phyloP scores from a whole-genome alignment of 1,140 invertebrate species.

The Macrobrachium nipponense region DNA sequence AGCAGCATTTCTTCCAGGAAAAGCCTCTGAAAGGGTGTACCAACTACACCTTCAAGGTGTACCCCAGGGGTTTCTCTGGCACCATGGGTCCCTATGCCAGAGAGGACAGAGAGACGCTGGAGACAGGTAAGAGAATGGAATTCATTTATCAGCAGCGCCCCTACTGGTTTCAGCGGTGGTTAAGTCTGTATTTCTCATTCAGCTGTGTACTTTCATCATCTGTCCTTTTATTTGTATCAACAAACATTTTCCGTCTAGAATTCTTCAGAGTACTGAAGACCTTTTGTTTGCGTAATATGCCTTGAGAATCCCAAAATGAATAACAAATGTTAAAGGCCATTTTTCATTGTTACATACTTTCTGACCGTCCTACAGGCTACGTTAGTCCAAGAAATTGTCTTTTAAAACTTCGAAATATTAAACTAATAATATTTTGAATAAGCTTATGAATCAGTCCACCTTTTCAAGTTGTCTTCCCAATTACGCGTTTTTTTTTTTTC shows the following conservation, averaged over 20 bases:
- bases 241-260: too few relatives aligned
- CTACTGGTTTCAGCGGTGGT: not conserved
- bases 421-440: too few relatives aligned
- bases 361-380: too few relatives aligned
- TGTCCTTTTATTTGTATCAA: too few relatives aligned
- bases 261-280: too few relatives aligned
- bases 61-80: not conserved
- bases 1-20: not conserved
- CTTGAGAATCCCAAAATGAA: too few relatives aligned
- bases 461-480: not conserved
- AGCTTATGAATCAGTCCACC: not conserved
- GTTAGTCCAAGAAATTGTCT: too few relatives aligned
- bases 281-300: too few relatives aligned
- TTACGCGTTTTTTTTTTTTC: not conserved
- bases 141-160: not conserved
- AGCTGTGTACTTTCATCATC: too few relatives aligned
- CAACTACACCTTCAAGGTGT: conserved; percentile 38
- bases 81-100: conserved; percentile 13
- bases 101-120: conserved; percentile 3
- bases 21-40: conserved; percentile 32
- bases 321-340: too few relatives aligned
- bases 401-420: too few relatives aligned
- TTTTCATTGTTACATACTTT: too few relatives aligned
- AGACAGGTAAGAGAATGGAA: conserved; percentile 1
- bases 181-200: not conserved